A percentile compares a stretch with the other conserved stretches of the same genome.
phyloP scores from a whole-genome alignment of 2,888 invertebrate genomes.

The Drosophila infuscata region DNA sequence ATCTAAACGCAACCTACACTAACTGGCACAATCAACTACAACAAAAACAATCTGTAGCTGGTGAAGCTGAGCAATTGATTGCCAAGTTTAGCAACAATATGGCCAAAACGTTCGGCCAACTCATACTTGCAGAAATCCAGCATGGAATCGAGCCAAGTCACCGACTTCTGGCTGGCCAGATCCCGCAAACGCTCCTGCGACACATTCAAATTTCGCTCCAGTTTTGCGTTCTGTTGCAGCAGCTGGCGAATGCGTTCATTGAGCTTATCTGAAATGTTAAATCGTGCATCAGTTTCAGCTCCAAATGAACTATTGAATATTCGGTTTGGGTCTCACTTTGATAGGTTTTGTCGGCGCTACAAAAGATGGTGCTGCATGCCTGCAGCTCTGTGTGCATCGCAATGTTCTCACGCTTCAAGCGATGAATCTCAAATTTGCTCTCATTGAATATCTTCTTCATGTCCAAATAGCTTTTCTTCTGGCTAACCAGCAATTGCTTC shows the following conservation, averaged over 20 bases:
- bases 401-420: constrained; percentile 83
- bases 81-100: constrained; percentile 53
- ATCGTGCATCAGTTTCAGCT: neutral
- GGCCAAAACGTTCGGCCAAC: constrained; percentile 56
- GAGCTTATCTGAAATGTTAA: constrained; percentile 74
- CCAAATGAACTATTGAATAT: neutral
- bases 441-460: constrained; percentile 84
- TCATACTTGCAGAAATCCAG: constrained; percentile 85
- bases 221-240: constrained; percentile 77
- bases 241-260: constrained; percentile 81
- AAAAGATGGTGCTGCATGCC: constrained; percentile 83
- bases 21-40: constrained; percentile 45
- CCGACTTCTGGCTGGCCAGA: constrained; percentile 80
- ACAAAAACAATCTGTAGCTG: constrained; percentile 58
- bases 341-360: constrained; percentile 83
- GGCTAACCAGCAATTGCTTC: constrained; percentile 87
- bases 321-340: constrained; percentile 70
- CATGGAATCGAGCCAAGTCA: constrained; percentile 84
- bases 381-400: constrained; percentile 84
- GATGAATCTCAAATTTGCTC: constrained; percentile 83
- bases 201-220: constrained; percentile 78
- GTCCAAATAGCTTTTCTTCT: constrained; percentile 87
- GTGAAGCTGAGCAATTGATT: constrained; percentile 56
- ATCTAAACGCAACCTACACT: constrained; percentile 34
- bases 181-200: constrained; percentile 80